phyloP scores from a whole-genome alignment of 2,113 vertebrate species.

The Acrocephalus arundinaceus region DNA sequence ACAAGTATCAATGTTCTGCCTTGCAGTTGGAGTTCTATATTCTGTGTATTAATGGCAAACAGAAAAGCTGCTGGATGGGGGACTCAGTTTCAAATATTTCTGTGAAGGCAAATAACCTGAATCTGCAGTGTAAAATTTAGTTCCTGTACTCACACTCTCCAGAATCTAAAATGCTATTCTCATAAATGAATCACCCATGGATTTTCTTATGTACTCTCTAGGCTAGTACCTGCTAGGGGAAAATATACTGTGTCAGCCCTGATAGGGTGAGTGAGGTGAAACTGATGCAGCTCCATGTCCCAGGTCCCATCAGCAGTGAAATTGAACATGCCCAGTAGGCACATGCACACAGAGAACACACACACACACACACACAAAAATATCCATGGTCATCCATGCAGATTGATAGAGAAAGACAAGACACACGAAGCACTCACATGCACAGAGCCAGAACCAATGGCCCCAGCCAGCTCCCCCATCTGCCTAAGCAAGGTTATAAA shows the following conservation, averaged over 20 bases:
- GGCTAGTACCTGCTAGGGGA: neutral
- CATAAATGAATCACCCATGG: too few relatives aligned
- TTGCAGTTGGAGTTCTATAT: neutral
- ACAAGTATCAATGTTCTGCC: neutral
- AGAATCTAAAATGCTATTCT: neutral
- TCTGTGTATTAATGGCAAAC: neutral
- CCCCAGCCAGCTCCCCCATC: neutral
- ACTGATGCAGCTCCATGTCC: neutral
- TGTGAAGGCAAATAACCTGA: neutral
- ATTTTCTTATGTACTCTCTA: neutral
- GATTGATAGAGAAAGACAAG: neutral
- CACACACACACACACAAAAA: neutral
- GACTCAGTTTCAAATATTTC: neutral
- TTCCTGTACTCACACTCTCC: neutral
- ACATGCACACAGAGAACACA: neutral
- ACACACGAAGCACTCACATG: neutral
- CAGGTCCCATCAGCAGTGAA: neutral
- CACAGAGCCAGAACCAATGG: neutral
- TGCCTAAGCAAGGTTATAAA: neutral
- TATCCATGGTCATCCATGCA: rapidly evolving
- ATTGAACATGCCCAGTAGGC: neutral
- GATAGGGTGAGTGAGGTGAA: neutral
- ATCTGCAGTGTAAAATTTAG: neutral
- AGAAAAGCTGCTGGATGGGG: neutral
- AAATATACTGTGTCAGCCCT: rapidly evolving